A percentile compares a stretch with the other conserved stretches of the same genome.
Evolutionary conservation across 2,888 invertebrate species (phyloP).

Genomic region (Hofmannophila pseudospretella): DNA sequence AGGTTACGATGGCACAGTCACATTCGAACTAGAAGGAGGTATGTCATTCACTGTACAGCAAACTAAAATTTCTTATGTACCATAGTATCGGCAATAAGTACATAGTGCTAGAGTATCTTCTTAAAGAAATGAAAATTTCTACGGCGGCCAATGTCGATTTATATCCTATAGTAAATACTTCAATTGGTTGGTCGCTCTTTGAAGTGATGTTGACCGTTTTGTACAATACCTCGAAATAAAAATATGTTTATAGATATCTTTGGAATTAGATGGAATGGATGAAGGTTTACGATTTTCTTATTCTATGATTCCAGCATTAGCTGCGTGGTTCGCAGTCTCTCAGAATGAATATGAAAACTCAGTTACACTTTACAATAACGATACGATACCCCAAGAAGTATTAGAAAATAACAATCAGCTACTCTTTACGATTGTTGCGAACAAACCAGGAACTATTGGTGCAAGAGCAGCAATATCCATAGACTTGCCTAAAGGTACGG

Average conservation of each 20-base stretch:
- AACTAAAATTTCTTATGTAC: no score
- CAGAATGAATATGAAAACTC: slow-evolving; percentile 12
- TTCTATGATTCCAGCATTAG: slow-evolving; percentile 21
- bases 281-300: no score
- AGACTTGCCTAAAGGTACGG: slow-evolving; percentile 31
- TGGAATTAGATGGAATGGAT: no score
- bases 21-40: slow-evolving; percentile 41
- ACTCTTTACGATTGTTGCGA: slow-evolving; percentile 29
- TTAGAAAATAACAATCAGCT: slow-evolving; percentile 27
- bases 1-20: slow-evolving; percentile 39
- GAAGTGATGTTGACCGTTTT: no score
- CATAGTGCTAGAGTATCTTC: no score
- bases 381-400: slow-evolving; percentile 22
- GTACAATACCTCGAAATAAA: no score
- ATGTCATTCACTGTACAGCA: slow-evolving; percentile 1
- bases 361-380: slow-evolving; percentile 13
- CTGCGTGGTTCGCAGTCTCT: slow-evolving; percentile 20
- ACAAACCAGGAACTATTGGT: slow-evolving; percentile 18
- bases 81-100: no score
- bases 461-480: slow-evolving; percentile 33
- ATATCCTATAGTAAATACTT: no score
- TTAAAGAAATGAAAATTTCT: no score
- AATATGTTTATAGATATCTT: no score
- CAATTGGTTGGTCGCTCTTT: no score
- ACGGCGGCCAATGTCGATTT: no score